Evolutionary conservation across 2,888 invertebrate species (phyloP).

Genomic region (Phorcus lineatus): DNA sequence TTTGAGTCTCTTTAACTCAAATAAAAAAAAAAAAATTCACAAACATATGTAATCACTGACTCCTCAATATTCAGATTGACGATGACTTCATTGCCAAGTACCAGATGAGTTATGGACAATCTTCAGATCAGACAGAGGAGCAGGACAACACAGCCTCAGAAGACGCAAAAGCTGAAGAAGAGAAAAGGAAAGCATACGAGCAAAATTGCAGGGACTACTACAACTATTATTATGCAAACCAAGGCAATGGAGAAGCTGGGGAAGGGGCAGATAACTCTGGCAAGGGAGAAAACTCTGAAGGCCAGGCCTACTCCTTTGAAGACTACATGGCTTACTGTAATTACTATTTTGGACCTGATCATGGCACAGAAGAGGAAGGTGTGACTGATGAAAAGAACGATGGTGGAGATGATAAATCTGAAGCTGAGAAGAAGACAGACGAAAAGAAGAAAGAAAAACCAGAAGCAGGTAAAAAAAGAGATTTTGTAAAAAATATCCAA

Average conservation of each 20-base stretch:
- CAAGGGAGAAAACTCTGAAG: not conserved
- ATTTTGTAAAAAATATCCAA: slow-evolving; percentile 31
- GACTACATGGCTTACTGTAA: slow-evolving; percentile 58
- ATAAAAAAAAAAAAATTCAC: too few relatives aligned
- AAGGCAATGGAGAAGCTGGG: slow-evolving; percentile 32
- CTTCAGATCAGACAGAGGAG: slow-evolving; percentile 29
- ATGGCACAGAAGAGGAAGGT: slow-evolving; percentile 36
- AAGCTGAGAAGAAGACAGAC: slow-evolving; percentile 44
- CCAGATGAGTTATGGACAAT: slow-evolving; percentile 88
- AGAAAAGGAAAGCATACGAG: slow-evolving; percentile 44
- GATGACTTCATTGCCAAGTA: slow-evolving; percentile 97
- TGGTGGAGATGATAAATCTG: slow-evolving; percentile 22
- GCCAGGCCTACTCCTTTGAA: slow-evolving; percentile 27
- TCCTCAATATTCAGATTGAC: slow-evolving; percentile 81
- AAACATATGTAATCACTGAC: too few relatives aligned
- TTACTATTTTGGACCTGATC: slow-evolving; percentile 62
- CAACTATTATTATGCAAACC: slow-evolving; percentile 45
- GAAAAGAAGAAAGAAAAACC: slow-evolving; percentile 41
- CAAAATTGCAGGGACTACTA: slow-evolving; percentile 51
- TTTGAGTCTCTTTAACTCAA: too few relatives aligned
- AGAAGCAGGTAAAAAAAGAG: slow-evolving; percentile 52
- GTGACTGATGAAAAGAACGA: slow-evolving; percentile 20
- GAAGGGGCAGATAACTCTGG: slow-evolving; percentile 15
- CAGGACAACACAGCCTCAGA: slow-evolving; percentile 1
- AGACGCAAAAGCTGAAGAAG: slow-evolving; percentile 28